phyloP scores from a whole-genome alignment of 2,888 invertebrate species.

The Norana najaformis region DNA sequence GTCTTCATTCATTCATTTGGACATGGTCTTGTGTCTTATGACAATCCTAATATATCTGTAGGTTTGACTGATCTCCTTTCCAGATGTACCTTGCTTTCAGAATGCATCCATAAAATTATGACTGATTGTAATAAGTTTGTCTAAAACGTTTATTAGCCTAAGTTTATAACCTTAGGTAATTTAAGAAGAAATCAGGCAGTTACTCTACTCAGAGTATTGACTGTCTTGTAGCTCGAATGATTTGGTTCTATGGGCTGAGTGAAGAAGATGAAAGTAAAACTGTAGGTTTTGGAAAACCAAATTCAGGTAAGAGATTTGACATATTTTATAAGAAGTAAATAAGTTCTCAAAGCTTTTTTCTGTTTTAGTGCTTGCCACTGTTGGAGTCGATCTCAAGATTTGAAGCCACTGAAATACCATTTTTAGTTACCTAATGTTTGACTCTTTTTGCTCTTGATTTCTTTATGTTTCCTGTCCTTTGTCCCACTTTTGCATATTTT shows the following conservation, averaged over 20 bases:
- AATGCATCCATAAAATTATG: too few relatives aligned
- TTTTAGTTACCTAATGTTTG: background rate
- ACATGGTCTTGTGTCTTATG: background rate
- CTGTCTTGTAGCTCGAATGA: background rate
- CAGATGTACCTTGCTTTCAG: background rate
- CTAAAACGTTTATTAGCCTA: background rate
- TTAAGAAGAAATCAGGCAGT: background rate
- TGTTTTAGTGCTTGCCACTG: too few relatives aligned
- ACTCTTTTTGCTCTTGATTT: too few relatives aligned
- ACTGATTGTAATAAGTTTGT: background rate
- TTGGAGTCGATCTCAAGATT: too few relatives aligned
- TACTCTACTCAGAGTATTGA: background rate
- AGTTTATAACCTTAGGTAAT: too few relatives aligned
- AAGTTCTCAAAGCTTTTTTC: background rate
- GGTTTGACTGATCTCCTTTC: background rate
- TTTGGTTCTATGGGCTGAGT: background rate
- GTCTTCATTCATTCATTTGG: background rate
- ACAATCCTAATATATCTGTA: background rate
- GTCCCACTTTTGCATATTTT: too few relatives aligned
- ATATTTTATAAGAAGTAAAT: background rate
- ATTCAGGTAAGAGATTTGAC: background rate
- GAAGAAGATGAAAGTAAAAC: conserved; percentile 27
- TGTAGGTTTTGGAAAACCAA: background rate
- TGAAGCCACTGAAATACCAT: background rate
- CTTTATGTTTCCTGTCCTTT: too few relatives aligned